Base-by-base conservation (phyloP, 2,888 invertebrate genomes). In the Napeogenes inachia region DNA sequence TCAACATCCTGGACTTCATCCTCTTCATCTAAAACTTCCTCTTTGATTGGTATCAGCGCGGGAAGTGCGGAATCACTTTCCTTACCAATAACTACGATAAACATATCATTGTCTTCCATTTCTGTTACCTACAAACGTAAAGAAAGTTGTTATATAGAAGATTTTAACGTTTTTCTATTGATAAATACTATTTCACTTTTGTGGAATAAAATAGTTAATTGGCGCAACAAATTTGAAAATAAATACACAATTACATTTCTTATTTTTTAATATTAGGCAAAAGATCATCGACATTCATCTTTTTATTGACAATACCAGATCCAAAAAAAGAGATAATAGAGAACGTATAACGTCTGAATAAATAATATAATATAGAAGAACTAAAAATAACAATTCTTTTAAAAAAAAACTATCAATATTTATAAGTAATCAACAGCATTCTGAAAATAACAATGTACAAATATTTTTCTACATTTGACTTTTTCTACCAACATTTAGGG, bases 81-180 rank as follows among this genome's bases (percentile, higher is more conserved):
- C 55, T 81, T 76, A 4, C 71, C 77, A 13, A 79, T 67, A 54
- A 81, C 77, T 56, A 82, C 73, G 61, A 82, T 68, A 67, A 78
- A 68, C 69, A 76, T 73, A 54, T 80, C 80, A 6, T 78, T 76
- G 4, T 71, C 66, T 38, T 76, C 75, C 75, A 77, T 75, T 62
- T 59, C 45, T 10, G 50, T 45, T 57, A 32, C 59, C 61, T 45
- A 63, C 5, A 50, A 54, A 50, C 56, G 45, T 50, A 59, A 38
- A 55, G 35, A n/a, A 35, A 8, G 5, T 13, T 21, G 30, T 45
- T 38, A 30, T 42, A 45, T 38, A 42, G 12, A 12, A 42, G 10
- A 10, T 42, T 3, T 10, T 10, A 42, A 42, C 8, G 10, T 12
- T 42, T 10, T 42, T 42, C 8, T 42, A 3, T 35, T 35, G 35